Percentiles rank a stretch among this genome's conserved stretches.
Evolutionary conservation across 2,113 vertebrate genomes (phyloP).

Genomic region (Artemisiospiza belli): DNA sequence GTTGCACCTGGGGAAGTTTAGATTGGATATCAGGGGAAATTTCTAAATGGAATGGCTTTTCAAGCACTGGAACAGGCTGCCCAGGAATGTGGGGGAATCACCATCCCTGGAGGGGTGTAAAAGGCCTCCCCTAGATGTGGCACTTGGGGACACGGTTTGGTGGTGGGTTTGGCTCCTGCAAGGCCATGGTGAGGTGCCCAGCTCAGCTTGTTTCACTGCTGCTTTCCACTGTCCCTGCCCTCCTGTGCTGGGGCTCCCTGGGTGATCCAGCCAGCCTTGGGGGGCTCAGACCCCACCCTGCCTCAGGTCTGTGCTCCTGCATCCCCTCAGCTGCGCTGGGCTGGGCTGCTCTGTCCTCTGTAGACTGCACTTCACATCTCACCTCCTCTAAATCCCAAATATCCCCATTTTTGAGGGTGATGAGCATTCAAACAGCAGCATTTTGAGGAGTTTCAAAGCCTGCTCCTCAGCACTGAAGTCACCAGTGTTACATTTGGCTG

Average conservation of each 20-base stretch:
- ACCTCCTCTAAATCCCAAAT: not conserved
- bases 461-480: not conserved
- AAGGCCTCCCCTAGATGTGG: not conserved
- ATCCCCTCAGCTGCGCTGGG: too few relatives aligned
- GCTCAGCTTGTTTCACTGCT: not conserved
- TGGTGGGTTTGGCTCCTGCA: not conserved
- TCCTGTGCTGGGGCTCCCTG: not conserved
- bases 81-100: not conserved
- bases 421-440: rapidly evolving
- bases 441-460: not conserved
- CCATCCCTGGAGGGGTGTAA: not conserved
- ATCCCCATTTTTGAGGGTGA: rapidly evolving
- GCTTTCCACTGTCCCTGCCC: not conserved
- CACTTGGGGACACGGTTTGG: not conserved
- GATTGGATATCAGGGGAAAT: too few relatives aligned
- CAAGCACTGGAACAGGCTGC: not conserved
- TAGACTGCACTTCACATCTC: too few relatives aligned
- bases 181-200: not conserved
- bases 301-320: not conserved
- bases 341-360: not conserved
- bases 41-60: not conserved
- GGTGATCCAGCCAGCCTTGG: not conserved
- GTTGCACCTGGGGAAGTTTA: not conserved
- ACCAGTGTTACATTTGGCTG: not conserved
- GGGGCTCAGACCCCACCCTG: not conserved